Evolutionary conservation across 2,888 invertebrate species (phyloP).

Genomic region (Sarcophaga subvicina): DNA sequence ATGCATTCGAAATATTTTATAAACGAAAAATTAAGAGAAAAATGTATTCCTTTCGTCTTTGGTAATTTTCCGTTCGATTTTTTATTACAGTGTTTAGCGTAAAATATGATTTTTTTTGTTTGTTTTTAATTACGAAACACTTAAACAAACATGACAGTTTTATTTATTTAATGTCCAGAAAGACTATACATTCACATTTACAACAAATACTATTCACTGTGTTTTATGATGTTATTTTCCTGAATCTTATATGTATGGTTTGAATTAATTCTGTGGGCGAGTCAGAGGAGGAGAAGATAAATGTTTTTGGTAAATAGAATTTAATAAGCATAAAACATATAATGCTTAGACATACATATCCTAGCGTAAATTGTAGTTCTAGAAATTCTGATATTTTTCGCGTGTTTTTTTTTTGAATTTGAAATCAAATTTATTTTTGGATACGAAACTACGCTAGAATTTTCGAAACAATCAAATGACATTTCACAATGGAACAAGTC

Average conservation of each 20-base stretch:
- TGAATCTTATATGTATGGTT: neutral
- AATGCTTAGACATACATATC: no score
- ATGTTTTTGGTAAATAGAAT: no score
- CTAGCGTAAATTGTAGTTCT: no score
- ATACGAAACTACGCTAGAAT: no score
- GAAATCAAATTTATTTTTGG: no score
- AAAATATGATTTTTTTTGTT: neutral
- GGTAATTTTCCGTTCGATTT: slow-evolving; percentile 10
- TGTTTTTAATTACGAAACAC: neutral
- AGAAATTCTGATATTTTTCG: no score
- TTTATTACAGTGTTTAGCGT: slow-evolving; percentile 28
- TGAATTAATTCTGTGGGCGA: no score
- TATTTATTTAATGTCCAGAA: neutral
- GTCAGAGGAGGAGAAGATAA: no score
- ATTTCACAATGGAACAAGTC: no score
- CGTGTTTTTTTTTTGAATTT: no score
- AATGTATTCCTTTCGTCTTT: neutral
- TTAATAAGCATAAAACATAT: no score
- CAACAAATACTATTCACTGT: neutral
- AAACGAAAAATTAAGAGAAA: neutral
- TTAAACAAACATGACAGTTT: neutral
- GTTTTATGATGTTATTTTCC: neutral
- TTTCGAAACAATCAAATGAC: no score
- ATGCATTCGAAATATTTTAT: slow-evolving; percentile 16
- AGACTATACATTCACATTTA: neutral